Base-by-base conservation (phyloP, 2,113 vertebrate genomes). In the Dromas ardeola region DNA sequence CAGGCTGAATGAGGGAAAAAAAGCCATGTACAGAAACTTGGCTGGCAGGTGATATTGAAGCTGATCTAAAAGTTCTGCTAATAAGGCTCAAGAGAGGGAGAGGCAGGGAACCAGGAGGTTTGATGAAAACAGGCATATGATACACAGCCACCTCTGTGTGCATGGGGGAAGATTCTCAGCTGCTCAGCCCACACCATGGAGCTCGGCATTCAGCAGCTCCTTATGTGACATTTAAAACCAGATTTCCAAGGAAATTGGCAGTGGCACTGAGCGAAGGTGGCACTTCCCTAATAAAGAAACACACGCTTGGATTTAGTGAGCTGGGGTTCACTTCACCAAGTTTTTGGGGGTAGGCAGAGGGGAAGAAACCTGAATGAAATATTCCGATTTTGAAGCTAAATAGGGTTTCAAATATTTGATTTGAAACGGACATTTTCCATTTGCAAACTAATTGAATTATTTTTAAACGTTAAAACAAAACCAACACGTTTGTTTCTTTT, bases 21-120 rank as follows among this genome's bases (percentile, higher is more conserved):
- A 1, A 1, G 2, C 4, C 14, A n/a, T 3, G 13, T 27, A 49
- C 10, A 72, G 73, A 88, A 88, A 62, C 40, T 69, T 94, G 63
- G 13, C 84, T 95, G 93, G 40, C 78, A 93, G 66, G 27, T 91
- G 73, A 61, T 52, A n/a, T 19, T 90, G 81, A 79, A 91, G 29
- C 43, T 72, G 70, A 82, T 82, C 15, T 84, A 45, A 66, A 89
- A 90, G 26, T 65, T 94, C 62, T 85, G 17, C 62, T 94, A 77
- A 85, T 89, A 88, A 77, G 32, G 43, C 73, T 94, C 61, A 45
- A 73, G 70, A 72, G 62, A 90, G 34, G 18, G 21, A 92, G 40
- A 87, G 5, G 30, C 38, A 91, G 22, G 34, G 70, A 88, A 65
- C 22, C 40, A 76, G 47, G 42, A 86, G 59, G 32, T 63, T 76